Base-by-base conservation (phyloP, 2,888 invertebrate genomes). In the Tetranychus piercei region DNA sequence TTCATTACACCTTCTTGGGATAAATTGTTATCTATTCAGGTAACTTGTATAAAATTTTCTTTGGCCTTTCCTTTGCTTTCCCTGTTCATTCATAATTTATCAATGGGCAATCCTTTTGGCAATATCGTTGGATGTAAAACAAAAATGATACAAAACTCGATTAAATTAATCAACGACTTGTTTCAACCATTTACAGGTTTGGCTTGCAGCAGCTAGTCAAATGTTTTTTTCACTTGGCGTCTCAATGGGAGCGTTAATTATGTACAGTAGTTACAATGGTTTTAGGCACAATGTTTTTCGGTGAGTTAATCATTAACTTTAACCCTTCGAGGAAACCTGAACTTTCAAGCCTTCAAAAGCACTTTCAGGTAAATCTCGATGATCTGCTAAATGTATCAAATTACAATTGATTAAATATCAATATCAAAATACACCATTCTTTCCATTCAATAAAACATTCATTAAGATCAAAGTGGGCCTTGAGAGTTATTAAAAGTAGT, bases 181-280 rank as follows among this genome's bases (percentile, higher is more conserved):
- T 20, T 23, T 23, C 11, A 11, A 11, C 20, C 55, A 6, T 75
- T 76, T 74, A 44, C 75, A 81, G 82, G 82, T 83, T n/a, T 83
- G 83, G 83, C 82, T 81, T n/a, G 82, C 82, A 34, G 83, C 83
- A 1, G 83, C 82, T 1, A 82, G 82, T 15, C 83, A 83, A 80
- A 83, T 83, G 81, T 83, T 83, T 78, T 83, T 83, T 80, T 83
- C 83, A 6, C 80, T 83, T 6, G 80, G 81, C 75, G 83, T 83
- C 0, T 82, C 82, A 0, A 82, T 82, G 78, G 83, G 83, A 43
- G 83, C 82, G 67, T 81, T 83, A 44, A 81, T 83, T 77, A 83
- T 83, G 81, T 83, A 82, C 76, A 81, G 82, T 55, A 83, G 82
- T 77, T 83, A 83, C 79, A 83, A 82, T 78, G 81, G 82, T 74